These are phyloP conservation scores for Acrobasis consociella DNA, from an alignment of 2,888 invertebrate genomes.

Conservation along the genomic window DNA sequence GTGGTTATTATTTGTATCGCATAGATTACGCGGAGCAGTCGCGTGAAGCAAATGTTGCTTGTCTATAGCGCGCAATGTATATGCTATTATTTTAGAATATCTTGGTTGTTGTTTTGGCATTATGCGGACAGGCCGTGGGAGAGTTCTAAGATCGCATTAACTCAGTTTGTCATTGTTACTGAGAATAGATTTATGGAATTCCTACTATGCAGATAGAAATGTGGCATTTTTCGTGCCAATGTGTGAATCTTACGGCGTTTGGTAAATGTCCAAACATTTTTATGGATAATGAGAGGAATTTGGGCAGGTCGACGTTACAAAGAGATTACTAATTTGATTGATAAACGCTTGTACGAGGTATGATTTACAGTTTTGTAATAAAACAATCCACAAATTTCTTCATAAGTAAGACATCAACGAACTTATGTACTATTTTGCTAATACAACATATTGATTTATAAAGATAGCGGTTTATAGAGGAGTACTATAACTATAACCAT, in stretches of 20 bases:
- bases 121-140: slow-evolving; percentile 3
- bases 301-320: background rate
- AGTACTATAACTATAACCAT: too few species aligned
- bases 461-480: too few species aligned
- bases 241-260: background rate
- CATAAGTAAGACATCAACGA: too few species aligned
- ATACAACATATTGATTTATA: too few species aligned
- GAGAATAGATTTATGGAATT: slow-evolving; percentile 1
- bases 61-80: background rate
- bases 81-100: background rate
- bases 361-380: background rate
- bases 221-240: background rate
- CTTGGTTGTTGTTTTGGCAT: background rate
- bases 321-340: background rate
- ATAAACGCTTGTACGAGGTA: background rate
- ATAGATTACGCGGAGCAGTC: background rate
- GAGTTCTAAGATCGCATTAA: slow-evolving; percentile 1
- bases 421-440: too few species aligned
- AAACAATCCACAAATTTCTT: too few species aligned
- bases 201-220: background rate
- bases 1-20: background rate
- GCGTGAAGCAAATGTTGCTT: background rate
- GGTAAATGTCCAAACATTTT: background rate
- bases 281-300: background rate
- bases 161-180: slow-evolving; percentile 4